phyloP scores from a whole-genome alignment of 2,888 invertebrate species.

The Eustalomyia histrio region DNA sequence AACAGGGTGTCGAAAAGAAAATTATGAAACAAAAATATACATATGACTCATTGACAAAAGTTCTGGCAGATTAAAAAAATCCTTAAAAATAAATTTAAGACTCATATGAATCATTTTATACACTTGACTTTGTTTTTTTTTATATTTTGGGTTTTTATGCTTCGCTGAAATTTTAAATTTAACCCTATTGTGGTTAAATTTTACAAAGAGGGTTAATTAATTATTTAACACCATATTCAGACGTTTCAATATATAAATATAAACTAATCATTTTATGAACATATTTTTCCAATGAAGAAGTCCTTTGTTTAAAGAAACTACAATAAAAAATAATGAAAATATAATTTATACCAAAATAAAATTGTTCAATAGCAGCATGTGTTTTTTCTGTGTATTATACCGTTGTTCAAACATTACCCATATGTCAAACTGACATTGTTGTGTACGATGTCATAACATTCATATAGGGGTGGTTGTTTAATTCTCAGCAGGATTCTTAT shows the following conservation, averaged over 20 bases:
- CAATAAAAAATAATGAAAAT: not conserved
- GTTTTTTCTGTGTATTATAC: not conserved
- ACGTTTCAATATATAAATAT: not conserved
- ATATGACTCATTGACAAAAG: not conserved
- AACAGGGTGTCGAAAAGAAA: constrained; percentile 10
- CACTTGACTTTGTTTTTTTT: not conserved
- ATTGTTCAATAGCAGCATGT: not conserved
- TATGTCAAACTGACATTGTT: constrained; percentile 23
- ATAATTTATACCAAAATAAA: not conserved
- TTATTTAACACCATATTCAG: not conserved
- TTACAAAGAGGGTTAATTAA: not conserved
- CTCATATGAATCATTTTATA: not conserved
- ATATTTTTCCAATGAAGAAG: not conserved
- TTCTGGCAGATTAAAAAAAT: constrained; percentile 6
- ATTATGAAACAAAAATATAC: not conserved
- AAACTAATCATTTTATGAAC: not conserved
- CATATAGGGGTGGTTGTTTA: constrained; percentile 51
- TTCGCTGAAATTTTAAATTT: not conserved
- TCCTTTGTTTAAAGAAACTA: not conserved
- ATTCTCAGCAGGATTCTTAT: constrained; percentile 58
- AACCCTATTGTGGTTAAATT: not conserved
- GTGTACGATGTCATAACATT: constrained; percentile 44
- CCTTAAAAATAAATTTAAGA: not conserved
- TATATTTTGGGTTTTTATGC: not conserved
- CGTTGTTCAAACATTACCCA: constrained; percentile 5